These are phyloP conservation scores for Drosophila mercatorum DNA, from an alignment of 2,888 invertebrate genomes.

Conservation along the genomic window DNA sequence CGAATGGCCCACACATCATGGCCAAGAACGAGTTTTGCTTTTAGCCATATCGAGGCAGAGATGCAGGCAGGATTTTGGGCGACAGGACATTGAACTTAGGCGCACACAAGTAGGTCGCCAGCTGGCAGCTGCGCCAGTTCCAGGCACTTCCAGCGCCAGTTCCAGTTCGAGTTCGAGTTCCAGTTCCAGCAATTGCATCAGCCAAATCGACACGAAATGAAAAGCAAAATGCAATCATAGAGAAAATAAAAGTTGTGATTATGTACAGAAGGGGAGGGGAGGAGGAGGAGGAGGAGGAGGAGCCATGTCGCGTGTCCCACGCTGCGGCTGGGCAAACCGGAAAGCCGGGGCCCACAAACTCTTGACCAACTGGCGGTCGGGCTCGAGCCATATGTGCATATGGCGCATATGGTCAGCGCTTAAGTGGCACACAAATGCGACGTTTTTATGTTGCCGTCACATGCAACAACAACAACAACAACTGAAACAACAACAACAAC, in stretches of 20 bases:
- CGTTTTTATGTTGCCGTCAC: conserved; percentile 50
- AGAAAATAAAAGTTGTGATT: conserved; percentile 53
- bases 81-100: conserved; percentile 56
- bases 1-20: conserved; percentile 13
- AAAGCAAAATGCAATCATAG: conserved; percentile 30
- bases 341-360: conserved; percentile 39
- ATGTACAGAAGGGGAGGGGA: conserved; percentile 24
- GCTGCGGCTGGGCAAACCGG: conserved; percentile 42
- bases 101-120: conserved; percentile 41
- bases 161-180: conserved; percentile 6
- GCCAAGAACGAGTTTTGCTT: conserved; percentile 38
- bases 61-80: conserved; percentile 46
- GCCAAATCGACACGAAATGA: conserved; percentile 17
- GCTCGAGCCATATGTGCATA: conserved; percentile 29
- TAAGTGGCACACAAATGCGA: conserved; percentile 51
- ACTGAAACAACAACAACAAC: conserved; percentile 1
- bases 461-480: conserved; percentile 39
- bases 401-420: conserved; percentile 56
- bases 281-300: not conserved
- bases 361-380: conserved; percentile 28
- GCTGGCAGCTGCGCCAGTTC: not conserved
- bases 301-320: conserved; percentile 51
- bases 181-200: conserved; percentile 32
- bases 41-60: not conserved
- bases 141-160: not conserved